phyloP scores from a whole-genome alignment of 2,113 vertebrate species.

The Formicarius rufipectus region DNA sequence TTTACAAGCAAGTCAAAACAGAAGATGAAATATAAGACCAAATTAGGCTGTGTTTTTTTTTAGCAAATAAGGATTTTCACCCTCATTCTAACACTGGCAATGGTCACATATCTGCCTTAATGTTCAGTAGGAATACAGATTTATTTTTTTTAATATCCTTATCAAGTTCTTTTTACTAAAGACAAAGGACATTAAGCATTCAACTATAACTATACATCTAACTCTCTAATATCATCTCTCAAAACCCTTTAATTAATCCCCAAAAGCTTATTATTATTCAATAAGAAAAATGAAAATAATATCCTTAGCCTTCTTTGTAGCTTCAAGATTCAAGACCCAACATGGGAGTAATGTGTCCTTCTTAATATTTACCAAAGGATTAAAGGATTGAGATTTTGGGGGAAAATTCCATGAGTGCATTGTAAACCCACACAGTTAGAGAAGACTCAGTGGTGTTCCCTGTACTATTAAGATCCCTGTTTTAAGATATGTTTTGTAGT shows the following conservation, averaged over 20 bases:
- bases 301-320: not conserved
- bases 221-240: not conserved
- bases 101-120: not conserved
- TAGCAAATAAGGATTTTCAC: not conserved
- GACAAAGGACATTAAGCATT: not conserved
- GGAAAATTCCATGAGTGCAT: not conserved
- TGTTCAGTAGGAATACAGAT: not conserved
- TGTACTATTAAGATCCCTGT: not conserved
- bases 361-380: not conserved
- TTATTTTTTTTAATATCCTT: not conserved
- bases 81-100: not conserved
- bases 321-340: not conserved
- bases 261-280: not conserved
- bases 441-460: not conserved
- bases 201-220: not conserved
- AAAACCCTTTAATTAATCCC: not conserved
- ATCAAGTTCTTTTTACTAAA: not conserved
- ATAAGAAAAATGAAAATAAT: not conserved
- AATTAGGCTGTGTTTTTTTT: not conserved
- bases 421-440: not conserved
- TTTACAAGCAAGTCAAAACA: not conserved
- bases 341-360: not conserved
- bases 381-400: not conserved
- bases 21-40: not conserved
- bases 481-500: not conserved